These are phyloP conservation scores for Mamestra configurata DNA, from an alignment of 1,140 invertebrate species.

Conservation along the genomic window DNA sequence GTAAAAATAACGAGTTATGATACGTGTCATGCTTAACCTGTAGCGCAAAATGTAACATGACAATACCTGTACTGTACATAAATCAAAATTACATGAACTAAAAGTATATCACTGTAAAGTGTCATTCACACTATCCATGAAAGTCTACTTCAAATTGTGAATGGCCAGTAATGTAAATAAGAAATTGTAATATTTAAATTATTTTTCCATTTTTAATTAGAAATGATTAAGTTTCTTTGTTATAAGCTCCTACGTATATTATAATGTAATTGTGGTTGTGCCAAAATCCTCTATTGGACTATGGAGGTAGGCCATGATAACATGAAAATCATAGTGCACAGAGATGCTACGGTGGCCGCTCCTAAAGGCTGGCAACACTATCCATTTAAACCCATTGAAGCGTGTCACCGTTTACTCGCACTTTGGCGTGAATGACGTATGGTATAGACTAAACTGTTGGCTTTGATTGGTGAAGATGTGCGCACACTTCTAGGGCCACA, in stretches of 20 bases:
- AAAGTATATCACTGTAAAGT: background rate
- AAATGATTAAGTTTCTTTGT: background rate
- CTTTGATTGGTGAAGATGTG: too few relatives aligned
- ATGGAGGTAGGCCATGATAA: background rate
- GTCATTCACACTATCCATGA: background rate
- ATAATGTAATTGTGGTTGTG: conserved; percentile 32
- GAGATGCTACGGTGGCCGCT: too few relatives aligned
- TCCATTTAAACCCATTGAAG: too few relatives aligned
- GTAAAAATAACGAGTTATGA: conserved; percentile 11
- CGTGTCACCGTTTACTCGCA: too few relatives aligned
- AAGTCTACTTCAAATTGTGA: conserved; percentile 3
- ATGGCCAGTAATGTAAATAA: conserved; percentile 37
- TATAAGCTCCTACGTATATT: background rate
- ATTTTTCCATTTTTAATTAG: conserved; percentile 30
- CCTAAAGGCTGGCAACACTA: too few relatives aligned
- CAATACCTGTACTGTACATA: conserved; percentile 45
- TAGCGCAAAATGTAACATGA: conserved; percentile 12
- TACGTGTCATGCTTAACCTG: background rate
- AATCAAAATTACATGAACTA: background rate
- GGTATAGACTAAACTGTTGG: too few relatives aligned
- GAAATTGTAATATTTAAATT: conserved; percentile 34
- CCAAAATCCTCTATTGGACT: conserved; percentile 16
- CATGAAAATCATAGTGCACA: background rate
- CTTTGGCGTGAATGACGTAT: too few relatives aligned
- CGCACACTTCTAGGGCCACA: too few relatives aligned